Conservation (phyloP, 2,797 vertebrate genomes). For the Chelon auratus region DNA sequence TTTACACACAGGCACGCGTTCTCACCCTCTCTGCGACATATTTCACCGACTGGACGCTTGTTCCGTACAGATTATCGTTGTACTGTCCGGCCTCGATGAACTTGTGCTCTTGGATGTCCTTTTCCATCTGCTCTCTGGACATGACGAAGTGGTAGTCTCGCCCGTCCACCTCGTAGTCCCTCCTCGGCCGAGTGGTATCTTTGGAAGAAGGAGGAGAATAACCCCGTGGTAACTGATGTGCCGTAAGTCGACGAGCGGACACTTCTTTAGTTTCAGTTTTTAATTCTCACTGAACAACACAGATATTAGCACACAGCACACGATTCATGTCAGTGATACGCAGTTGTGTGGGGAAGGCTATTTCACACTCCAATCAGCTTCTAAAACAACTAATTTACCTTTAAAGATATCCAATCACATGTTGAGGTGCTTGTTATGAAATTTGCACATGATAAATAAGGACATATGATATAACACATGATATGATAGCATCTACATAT, state of each 20-base stretch:
- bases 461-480: no score
- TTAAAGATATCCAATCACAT: constrained; percentile 17
- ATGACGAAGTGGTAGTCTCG: constrained; percentile 97
- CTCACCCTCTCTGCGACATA: constrained; percentile 97
- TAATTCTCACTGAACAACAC: not conserved
- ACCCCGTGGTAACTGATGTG: not conserved
- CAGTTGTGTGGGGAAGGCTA: not conserved
- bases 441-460: no score
- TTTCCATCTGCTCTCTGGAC: constrained; percentile 98
- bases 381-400: not conserved
- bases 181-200: constrained; percentile 95
- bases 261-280: not conserved
- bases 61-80: constrained; percentile 98
- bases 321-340: not conserved
- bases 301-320: no score
- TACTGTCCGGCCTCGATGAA: constrained; percentile 99
- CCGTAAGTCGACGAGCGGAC: not conserved
- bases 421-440: not conserved
- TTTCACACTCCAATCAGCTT: not conserved
- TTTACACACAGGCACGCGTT: not conserved
- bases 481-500: no score
- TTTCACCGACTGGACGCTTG: constrained; percentile 97
- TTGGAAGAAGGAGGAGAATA: constrained; percentile 18
- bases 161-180: constrained; percentile 97
- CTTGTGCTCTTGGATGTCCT: constrained; percentile 99